Percentiles rank a stretch among this genome's conserved stretches.
Conservation (phyloP, 2,113 vertebrate species). For the Heterotilapia buettikoferi region DNA sequence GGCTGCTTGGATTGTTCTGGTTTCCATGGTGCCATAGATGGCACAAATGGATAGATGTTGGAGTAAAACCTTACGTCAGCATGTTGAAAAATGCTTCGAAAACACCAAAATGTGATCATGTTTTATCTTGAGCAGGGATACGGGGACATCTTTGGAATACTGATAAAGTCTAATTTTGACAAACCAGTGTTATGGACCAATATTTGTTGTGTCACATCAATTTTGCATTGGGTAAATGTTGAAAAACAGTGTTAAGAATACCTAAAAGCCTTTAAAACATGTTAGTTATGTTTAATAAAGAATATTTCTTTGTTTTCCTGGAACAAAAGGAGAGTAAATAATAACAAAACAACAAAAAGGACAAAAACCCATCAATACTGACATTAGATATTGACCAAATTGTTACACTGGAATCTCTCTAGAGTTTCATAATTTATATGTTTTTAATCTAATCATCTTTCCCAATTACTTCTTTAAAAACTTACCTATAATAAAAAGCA, state of each 20-base stretch:
- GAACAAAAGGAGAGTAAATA: neutral
- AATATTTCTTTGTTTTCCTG: neutral
- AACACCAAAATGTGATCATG: neutral
- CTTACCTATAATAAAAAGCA: slow-evolving; percentile 95
- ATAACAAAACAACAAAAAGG: neutral
- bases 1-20: neutral
- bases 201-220: neutral
- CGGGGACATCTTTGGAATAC: neutral
- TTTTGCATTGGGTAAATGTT: neutral
- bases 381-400: neutral
- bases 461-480: neutral
- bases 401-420: neutral
- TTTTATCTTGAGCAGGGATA: neutral
- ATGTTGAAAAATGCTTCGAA: neutral
- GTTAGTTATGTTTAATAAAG: neutral
- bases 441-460: neutral
- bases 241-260: neutral
- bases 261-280: neutral
- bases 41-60: neutral
- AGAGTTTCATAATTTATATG: neutral
- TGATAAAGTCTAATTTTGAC: neutral
- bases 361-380: neutral
- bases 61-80: neutral
- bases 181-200: neutral
- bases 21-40: neutral